Evolutionary conservation across 2,888 invertebrate species (phyloP), one percentile per base, ranked within the genome.

Genomic region (Protophormia terraenovae): DNA sequence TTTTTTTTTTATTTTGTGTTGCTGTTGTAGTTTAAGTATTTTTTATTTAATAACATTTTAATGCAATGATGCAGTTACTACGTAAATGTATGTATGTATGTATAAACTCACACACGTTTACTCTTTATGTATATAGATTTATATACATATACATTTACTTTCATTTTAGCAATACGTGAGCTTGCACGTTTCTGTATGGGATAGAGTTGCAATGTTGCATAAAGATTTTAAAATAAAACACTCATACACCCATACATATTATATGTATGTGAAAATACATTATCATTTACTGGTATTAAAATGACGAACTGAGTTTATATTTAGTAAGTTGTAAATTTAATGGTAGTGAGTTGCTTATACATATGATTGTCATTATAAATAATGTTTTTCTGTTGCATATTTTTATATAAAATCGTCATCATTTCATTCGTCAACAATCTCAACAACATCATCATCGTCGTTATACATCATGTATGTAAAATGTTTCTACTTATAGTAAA

Each of bases 41-140:
- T 50, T 67, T 67, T 73, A 78, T 66, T 81, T 73, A 78, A 85
- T 78, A 85, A 78, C 75, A 75, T 82, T 85, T 78, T 82, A 85
- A 79, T 82, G 82, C 69, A 82, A 75, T 75, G 47, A 78, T 85
- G 82, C 77, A 78, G 62, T 80, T 50, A 19, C 19, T 24, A n/a
- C 7, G 27, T 27, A 14, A 6, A n/a, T 24, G 35, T 10, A 35
- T 72, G 67, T 35, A 12, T 27, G 4, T 32, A 27, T 16, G 22
- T 12, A 12, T 12, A 14, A 45, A 10, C 3, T 32, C 14, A 45
- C 45, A 32, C 3, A n/a, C 41, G 6, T 16, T 5, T 32, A 41
- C 10, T 5, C 2, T 29, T 12, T 47, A 0, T 22, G 22, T 67
- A 12, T 66, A 6, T 27, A n/a, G n/a, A n/a, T n/a, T n/a, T n/a